Base-by-base conservation (phyloP, 2,888 invertebrate genomes). In the Acronicta alni region DNA sequence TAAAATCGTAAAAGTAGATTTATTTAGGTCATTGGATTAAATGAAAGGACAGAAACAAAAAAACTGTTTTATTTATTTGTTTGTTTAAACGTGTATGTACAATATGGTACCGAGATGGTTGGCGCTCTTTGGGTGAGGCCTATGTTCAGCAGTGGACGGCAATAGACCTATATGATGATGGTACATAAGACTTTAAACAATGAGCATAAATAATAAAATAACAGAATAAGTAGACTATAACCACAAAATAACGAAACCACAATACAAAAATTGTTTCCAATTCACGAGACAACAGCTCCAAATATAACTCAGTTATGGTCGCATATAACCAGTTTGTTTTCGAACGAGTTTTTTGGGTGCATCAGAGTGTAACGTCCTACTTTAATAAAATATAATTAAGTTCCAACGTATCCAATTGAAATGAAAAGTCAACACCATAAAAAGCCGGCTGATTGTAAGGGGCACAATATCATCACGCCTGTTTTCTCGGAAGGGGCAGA, bases 281-380 rank as follows among this genome's bases (percentile, higher is more conserved):
- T 14, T 6, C 35, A 35, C n/a, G 35, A 6, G 35, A 35, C 14
- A 14, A 35, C 35, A n/a, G n/a, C 6, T 32, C 16, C 8, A 20
- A 44, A 48, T 35, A 8, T 14, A 8, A 49, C n/a, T 15, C 6
- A 30, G 5, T 10, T 15, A 14, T 16, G 9, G 14, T 38, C 0
- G 1, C 1, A n/a, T n/a, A n/a, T n/a, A 57, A 73, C 45, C 32
- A 45, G 53, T 57, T 56, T 23, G 37, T 43, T 20, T 38, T 14
- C 20, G n/a, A 44, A 53, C 48, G 12, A 38, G 42, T 56, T 44
- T 49, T 51, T 38, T 32, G 35, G 46, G 18, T 63, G 35, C 52
- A 52, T 0, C 16, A 0, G 49, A 71, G 54, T 59, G 63, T 59
- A 67, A 45, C 12, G 57, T 18, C 43, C 46, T 30, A 48, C 26